phyloP scores from a whole-genome alignment of 1,140 invertebrate genomes.

The Calephelis virginiensis region DNA sequence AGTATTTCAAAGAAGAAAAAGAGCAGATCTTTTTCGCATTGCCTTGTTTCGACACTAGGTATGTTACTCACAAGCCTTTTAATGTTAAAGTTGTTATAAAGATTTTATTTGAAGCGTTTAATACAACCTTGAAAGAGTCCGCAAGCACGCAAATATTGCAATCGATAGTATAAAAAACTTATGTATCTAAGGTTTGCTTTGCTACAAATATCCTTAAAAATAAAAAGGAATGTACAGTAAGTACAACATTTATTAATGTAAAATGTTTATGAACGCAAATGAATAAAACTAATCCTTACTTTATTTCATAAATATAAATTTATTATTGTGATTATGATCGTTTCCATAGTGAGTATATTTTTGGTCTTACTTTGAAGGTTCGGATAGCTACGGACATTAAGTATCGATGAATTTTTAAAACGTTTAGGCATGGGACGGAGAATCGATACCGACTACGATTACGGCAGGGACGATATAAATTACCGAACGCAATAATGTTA shows the following conservation, averaged over 20 bases:
- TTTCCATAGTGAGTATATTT: slow-evolving; percentile 18
- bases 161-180: slow-evolving; percentile 18
- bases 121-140: slow-evolving; percentile 34
- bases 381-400: slow-evolving; percentile 54
- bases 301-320: slow-evolving; percentile 1
- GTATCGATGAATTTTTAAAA: slow-evolving; percentile 72
- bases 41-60: slow-evolving; percentile 36
- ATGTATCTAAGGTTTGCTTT: slow-evolving; percentile 5
- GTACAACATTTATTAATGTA: background rate
- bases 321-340: slow-evolving; percentile 7
- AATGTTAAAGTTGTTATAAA: slow-evolving; percentile 29
- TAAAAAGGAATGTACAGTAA: slow-evolving; percentile 1
- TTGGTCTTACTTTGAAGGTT: slow-evolving; percentile 39
- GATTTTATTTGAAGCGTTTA: slow-evolving; percentile 32
- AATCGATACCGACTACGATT: slow-evolving; percentile 64
- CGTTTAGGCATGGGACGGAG: slow-evolving; percentile 65
- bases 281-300: background rate
- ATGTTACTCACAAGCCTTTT: slow-evolving; percentile 67
- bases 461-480: slow-evolving; percentile 49
- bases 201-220: slow-evolving; percentile 7
- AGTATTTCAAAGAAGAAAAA: slow-evolving; percentile 9
- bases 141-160: slow-evolving; percentile 20
- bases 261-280: slow-evolving; percentile 8
- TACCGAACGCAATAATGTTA: slow-evolving; percentile 26
- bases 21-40: slow-evolving; percentile 33